These are phyloP conservation scores for Microtus ochrogaster DNA, from an alignment of 2,113 vertebrate genomes.

Conservation along the genomic window DNA sequence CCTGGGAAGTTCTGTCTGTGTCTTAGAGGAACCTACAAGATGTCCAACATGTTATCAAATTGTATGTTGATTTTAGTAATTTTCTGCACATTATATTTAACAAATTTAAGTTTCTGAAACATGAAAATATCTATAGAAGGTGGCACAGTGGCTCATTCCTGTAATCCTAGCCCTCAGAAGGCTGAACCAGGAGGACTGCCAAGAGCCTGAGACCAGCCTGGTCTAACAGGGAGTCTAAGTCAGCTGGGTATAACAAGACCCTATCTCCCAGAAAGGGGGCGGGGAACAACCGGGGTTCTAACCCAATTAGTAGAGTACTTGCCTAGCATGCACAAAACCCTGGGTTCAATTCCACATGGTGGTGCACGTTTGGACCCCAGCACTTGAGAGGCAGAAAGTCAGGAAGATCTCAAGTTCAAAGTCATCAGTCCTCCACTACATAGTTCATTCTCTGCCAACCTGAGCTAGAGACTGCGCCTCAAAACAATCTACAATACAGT, in stretches of 20 bases:
- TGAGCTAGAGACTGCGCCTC: neutral
- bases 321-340: neutral
- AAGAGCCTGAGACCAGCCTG: neutral
- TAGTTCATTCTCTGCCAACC: neutral
- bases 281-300: neutral
- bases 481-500: neutral
- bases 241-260: neutral
- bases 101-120: neutral
- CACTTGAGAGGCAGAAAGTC: neutral
- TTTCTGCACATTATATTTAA: constrained; percentile 8
- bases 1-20: neutral
- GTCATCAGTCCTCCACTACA: neutral
- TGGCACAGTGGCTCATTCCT: neutral
- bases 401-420: neutral
- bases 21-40: neutral
- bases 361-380: neutral
- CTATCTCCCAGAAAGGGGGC: no score
- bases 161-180: neutral
- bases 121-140: neutral
- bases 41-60: neutral
- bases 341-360: neutral
- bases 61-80: neutral
- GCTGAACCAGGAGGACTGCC: neutral
- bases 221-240: neutral
- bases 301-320: neutral